A percentile compares a stretch with the other conserved stretches of the same genome.
These are phyloP conservation scores for Opisthocomus hoazin DNA, from an alignment of 2,113 vertebrate species.

Conservation along the genomic window DNA sequence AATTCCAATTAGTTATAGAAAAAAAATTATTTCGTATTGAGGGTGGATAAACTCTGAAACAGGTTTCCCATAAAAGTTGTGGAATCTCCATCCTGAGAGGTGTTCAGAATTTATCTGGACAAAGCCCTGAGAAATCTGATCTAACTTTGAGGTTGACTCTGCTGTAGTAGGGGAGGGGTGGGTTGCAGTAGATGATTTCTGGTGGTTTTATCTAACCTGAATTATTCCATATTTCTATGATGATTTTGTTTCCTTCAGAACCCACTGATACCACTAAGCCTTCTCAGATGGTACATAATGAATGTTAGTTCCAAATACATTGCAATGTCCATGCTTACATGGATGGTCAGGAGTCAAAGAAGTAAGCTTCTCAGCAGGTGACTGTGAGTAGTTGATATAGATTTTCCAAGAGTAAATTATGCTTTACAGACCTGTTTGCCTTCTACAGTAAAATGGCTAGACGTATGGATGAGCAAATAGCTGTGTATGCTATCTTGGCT, in stretches of 20 bases:
- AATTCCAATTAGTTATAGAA: neutral
- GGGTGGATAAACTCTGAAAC: neutral
- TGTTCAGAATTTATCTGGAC: neutral
- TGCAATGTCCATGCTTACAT: neutral
- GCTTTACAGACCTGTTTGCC: neutral
- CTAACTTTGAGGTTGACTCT: neutral
- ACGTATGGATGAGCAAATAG: neutral
- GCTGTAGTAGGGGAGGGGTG: neutral
- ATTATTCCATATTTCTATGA: neutral
- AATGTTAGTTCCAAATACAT: neutral
- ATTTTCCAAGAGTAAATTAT: neutral
- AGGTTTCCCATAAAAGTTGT: neutral
- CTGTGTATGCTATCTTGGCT: neutral
- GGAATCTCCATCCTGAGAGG: neutral
- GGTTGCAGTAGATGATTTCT: neutral
- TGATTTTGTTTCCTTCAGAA: neutral
- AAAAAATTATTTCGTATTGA: neutral
- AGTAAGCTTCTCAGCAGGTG: neutral
- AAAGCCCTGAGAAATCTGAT: neutral
- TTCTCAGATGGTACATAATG: neutral
- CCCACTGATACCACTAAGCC: neutral
- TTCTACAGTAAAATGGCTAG: neutral
- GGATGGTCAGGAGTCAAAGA: neutral
- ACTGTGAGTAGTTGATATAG: neutral
- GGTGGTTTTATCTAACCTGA: neutral